Conservation (phyloP, 2,113 vertebrate species). For the Laticauda laticaudata region DNA sequence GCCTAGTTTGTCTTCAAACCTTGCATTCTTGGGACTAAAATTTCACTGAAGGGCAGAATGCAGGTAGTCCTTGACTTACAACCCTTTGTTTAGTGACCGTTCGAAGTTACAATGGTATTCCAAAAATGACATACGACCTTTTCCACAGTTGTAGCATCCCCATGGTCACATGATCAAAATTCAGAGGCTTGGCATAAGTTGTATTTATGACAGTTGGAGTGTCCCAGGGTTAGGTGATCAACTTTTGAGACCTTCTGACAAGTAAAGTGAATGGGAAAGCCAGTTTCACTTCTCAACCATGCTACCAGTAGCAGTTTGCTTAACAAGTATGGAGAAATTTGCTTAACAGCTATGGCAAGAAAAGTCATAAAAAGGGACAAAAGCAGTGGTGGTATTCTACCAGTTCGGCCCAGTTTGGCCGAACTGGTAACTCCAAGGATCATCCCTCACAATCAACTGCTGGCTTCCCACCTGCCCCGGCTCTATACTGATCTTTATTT, state of each 20-base stretch:
- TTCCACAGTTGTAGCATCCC: not conserved
- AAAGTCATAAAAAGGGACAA: not conserved
- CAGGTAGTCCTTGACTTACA: not conserved
- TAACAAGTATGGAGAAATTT: not conserved
- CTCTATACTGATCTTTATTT: no score
- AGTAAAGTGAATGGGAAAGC: not conserved
- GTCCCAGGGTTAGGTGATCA: not conserved
- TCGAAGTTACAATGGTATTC: not conserved
- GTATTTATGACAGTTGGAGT: not conserved
- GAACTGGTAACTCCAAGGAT: no score
- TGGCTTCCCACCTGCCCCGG: no score
- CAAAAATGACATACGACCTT: not conserved
- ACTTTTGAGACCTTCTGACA: not conserved
- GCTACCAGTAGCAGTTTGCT: not conserved
- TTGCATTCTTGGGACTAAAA: not conserved
- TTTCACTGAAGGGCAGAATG: not conserved
- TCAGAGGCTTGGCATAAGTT: not conserved
- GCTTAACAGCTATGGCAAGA: not conserved
- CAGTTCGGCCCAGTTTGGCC: no score
- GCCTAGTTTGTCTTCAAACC: rapidly evolving
- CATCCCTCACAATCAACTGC: no score
- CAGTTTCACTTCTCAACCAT: not conserved
- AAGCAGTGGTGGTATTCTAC: not conserved
- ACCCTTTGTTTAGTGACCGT: not conserved
- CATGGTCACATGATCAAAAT: not conserved